These are phyloP conservation scores for Neoseiulus cucumeris DNA, from an alignment of 1,140 invertebrate genomes.

Conservation along the genomic window DNA sequence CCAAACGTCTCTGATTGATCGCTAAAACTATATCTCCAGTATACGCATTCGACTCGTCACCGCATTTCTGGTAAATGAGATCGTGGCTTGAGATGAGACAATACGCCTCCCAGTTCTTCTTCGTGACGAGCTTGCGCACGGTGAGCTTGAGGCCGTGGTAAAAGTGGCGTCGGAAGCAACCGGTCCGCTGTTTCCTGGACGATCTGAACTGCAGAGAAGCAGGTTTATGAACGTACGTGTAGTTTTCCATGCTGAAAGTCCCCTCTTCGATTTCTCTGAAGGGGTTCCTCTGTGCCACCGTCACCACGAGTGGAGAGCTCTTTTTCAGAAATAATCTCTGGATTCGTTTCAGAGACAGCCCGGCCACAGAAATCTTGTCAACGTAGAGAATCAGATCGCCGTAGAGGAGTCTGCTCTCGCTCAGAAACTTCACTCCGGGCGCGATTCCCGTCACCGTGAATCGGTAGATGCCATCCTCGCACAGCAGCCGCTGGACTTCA, in stretches of 20 bases:
- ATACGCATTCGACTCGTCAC: background rate
- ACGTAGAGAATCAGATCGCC: background rate
- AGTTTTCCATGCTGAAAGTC: background rate
- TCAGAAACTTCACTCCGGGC: background rate
- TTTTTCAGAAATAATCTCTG: background rate
- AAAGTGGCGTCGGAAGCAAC: background rate
- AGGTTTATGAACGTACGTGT: background rate
- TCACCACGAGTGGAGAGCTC: background rate
- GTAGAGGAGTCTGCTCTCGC: background rate
- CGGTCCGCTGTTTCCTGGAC: background rate
- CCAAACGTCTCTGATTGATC: background rate
- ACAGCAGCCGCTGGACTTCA: background rate
- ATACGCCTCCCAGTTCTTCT: background rate
- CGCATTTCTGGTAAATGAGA: background rate
- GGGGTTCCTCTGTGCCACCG: background rate
- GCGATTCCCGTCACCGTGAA: background rate
- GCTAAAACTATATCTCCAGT: background rate
- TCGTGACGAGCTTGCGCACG: background rate
- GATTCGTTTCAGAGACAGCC: background rate
- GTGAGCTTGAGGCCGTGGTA: background rate
- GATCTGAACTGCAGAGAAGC: background rate
- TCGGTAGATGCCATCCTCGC: background rate
- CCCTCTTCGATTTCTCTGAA: background rate
- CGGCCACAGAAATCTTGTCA: background rate
- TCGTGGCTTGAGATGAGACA: background rate